A percentile compares a stretch with the other conserved stretches of the same genome.
Evolutionary conservation across 2,797 vertebrate genomes (phyloP).

Genomic region (Florisuga fusca): DNA sequence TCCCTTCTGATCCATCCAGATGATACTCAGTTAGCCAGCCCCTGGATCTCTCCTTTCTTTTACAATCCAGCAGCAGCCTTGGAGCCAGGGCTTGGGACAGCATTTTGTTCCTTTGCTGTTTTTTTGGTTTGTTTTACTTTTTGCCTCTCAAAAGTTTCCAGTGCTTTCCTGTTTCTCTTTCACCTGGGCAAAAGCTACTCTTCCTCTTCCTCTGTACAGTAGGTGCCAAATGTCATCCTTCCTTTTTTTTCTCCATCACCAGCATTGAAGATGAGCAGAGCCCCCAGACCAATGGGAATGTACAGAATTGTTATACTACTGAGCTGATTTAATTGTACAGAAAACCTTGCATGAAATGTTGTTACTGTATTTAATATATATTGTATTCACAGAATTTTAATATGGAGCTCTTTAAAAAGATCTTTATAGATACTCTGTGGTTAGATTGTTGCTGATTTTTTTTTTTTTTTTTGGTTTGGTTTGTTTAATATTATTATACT

Average conservation of each 20-base stretch:
- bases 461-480: background rate
- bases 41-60: background rate
- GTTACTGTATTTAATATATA: slow-evolving; percentile 94
- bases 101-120: slow-evolving; percentile 6
- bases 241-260: slow-evolving; percentile 69
- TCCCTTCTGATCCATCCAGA: background rate
- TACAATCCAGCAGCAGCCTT: background rate
- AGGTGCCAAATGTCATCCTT: slow-evolving; percentile 34
- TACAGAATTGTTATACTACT: slow-evolving; percentile 92
- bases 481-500: slow-evolving; percentile 18
- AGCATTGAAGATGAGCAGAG: slow-evolving; percentile 69
- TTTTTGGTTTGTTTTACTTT: background rate
- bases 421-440: slow-evolving; percentile 74
- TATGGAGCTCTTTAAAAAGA: slow-evolving; percentile 67
- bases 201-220: background rate
- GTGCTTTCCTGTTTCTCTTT: background rate
- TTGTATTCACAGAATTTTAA: slow-evolving; percentile 84
- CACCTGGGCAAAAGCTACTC: background rate
- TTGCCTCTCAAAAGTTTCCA: slow-evolving; percentile 1
- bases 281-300: slow-evolving; percentile 81
- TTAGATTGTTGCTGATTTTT: slow-evolving; percentile 66
- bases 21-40: background rate
- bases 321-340: slow-evolving; percentile 89
- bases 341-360: slow-evolving; percentile 89
- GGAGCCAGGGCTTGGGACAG: background rate